These are phyloP conservation scores for Drosophila neotestacea DNA, from an alignment of 2,888 invertebrate genomes.

Conservation along the genomic window DNA sequence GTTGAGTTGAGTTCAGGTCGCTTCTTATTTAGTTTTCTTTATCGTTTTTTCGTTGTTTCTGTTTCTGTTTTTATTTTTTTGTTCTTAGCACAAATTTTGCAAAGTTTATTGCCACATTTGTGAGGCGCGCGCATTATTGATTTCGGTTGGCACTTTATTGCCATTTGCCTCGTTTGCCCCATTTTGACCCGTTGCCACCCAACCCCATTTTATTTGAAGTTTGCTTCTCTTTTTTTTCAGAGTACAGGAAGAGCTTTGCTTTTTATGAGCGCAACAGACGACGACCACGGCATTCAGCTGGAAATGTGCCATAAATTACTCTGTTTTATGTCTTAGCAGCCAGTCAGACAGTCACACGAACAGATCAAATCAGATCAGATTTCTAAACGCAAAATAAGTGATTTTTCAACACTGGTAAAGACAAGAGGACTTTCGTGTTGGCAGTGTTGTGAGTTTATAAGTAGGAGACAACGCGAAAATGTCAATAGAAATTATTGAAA, in stretches of 20 bases:
- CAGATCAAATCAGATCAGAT: slow-evolving; percentile 66
- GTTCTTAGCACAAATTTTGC: slow-evolving; percentile 54
- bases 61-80: slow-evolving; percentile 1
- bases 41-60: slow-evolving; percentile 5
- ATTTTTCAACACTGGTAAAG: slow-evolving; percentile 46
- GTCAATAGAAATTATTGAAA: no score
- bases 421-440: background rate
- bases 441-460: slow-evolving; percentile 3
- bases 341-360: slow-evolving; percentile 47
- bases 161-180: slow-evolving; percentile 44
- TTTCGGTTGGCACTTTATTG: slow-evolving; percentile 64
- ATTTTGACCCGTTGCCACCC: slow-evolving; percentile 42
- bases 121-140: slow-evolving; percentile 62
- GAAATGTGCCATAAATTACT: slow-evolving; percentile 76
- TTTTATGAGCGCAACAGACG: slow-evolving; percentile 72
- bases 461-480: background rate
- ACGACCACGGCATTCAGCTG: slow-evolving; percentile 54
- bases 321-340: slow-evolving; percentile 69
- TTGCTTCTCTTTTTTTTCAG: slow-evolving; percentile 21
- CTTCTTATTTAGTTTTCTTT: slow-evolving; percentile 47
- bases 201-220: slow-evolving; percentile 7
- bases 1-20: slow-evolving; percentile 38
- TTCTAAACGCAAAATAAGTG: slow-evolving; percentile 46
- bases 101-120: slow-evolving; percentile 63
- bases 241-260: slow-evolving; percentile 11